Evolutionary conservation across 2,888 invertebrate genomes (phyloP).

Genomic region (Melanostoma mellinum): DNA sequence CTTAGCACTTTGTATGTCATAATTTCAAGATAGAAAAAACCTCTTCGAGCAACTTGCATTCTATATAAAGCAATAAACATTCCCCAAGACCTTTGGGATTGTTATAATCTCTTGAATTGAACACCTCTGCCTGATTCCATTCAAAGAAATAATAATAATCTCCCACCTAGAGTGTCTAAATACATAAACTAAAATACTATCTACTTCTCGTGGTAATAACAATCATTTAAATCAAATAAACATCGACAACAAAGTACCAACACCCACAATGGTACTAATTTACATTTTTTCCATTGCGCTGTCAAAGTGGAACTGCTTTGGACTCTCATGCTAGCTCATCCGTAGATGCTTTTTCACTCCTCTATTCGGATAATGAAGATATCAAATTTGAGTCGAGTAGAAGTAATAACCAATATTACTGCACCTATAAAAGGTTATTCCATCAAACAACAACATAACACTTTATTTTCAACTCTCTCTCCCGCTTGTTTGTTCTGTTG

Average conservation of each 20-base stretch:
- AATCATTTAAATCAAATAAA: constrained; percentile 64
- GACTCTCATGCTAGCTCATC: constrained; percentile 1
- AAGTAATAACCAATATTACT: constrained; percentile 73
- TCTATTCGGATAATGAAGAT: constrained; percentile 63
- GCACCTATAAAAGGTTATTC: constrained; percentile 70
- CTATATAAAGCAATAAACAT: constrained; percentile 27
- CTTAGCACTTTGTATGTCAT: not conserved
- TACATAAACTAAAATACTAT: constrained; percentile 13
- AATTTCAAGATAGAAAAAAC: too few species aligned
- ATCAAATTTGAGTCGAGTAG: constrained; percentile 66
- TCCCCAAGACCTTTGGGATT: constrained; percentile 22
- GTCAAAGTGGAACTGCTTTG: constrained; percentile 44
- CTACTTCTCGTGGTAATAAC: constrained; percentile 43
- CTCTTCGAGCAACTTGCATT: too few species aligned
- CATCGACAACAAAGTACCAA: constrained; percentile 40
- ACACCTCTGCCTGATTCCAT: constrained; percentile 25
- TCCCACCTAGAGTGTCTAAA: constrained; percentile 20
- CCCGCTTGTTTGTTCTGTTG: constrained; percentile 1
- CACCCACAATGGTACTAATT: constrained; percentile 59
- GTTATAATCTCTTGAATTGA: constrained; percentile 26
- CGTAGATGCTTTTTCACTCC: constrained; percentile 24
- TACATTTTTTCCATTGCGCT: constrained; percentile 66
- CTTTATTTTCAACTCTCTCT: constrained; percentile 47
- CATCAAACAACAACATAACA: constrained; percentile 49
- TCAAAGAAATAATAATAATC: not conserved